Percentiles rank a stretch among this genome's conserved stretches.
Evolutionary conservation across 2,113 vertebrate species (phyloP).

Genomic region (Oenanthe oenanthe): DNA sequence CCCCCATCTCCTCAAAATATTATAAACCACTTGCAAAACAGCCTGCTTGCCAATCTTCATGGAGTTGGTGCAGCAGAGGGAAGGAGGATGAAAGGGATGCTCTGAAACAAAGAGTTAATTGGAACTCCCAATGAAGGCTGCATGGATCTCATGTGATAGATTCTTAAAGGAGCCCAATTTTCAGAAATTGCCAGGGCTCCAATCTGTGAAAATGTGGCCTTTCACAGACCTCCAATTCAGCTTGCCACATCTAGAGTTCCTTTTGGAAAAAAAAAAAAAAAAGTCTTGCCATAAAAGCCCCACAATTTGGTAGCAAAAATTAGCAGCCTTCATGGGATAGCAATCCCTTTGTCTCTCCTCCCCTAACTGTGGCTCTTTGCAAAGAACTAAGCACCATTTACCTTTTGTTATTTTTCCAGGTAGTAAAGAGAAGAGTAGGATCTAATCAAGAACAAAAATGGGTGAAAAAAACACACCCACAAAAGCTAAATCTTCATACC

Average conservation of each 20-base stretch:
- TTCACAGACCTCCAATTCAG: constrained; percentile 57
- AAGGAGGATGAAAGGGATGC: neutral
- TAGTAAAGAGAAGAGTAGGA: constrained; percentile 32
- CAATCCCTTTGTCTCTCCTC: constrained; percentile 32
- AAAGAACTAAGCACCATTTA: constrained; percentile 14
- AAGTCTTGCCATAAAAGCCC: neutral
- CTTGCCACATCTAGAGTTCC: neutral
- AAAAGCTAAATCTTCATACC: constrained; percentile 60
- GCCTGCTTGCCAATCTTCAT: neutral
- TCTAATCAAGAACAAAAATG: constrained; percentile 29
- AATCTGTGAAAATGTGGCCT: constrained; percentile 46
- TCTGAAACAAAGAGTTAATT: constrained; percentile 49
- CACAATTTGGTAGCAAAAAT: constrained; percentile 43
- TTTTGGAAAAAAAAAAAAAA: neutral
- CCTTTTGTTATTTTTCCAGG: constrained; percentile 40
- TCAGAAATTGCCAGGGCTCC: constrained; percentile 59
- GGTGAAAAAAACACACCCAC: neutral
- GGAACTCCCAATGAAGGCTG: neutral
- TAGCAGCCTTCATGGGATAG: constrained; percentile 24
- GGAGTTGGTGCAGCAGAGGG: neutral
- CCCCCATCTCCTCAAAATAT: neutral
- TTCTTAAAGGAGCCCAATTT: constrained; percentile 56
- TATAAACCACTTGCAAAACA: neutral
- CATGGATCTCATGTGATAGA: neutral
- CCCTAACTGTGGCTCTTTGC: neutral